Percentiles rank a stretch among this genome's conserved stretches.
Conservation (phyloP, 92 coral and sea anemone genomes). For the Isaurus tuberculatus region DNA sequence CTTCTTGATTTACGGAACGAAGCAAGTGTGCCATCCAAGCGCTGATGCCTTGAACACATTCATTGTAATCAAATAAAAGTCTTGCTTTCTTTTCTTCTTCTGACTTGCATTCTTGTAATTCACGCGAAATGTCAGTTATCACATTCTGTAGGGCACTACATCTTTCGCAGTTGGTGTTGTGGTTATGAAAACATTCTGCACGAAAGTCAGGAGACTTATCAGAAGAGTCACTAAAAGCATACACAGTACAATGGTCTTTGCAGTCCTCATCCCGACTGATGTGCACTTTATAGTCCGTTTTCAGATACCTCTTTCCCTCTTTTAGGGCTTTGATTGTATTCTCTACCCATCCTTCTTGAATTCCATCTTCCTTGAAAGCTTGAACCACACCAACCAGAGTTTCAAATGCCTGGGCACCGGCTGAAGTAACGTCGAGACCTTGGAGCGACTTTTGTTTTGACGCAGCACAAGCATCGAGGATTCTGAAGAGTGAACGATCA, state of each 20-base stretch:
- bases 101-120: slow-evolving; percentile 20
- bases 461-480: not conserved
- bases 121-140: slow-evolving; percentile 23
- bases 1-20: slow-evolving; percentile 46
- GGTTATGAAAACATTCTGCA: not conserved
- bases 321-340: not conserved
- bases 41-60: slow-evolving; percentile 25
- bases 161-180: slow-evolving; percentile 30
- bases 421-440: not conserved
- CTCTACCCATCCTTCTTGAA: not conserved
- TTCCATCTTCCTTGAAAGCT: not conserved
- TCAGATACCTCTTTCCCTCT: not conserved
- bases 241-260: not conserved
- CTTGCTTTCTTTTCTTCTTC: slow-evolving; percentile 41
- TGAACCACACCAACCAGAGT: not conserved
- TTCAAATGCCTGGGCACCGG: not conserved
- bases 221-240: not conserved
- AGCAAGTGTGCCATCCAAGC: slow-evolving; percentile 58
- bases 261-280: not conserved
- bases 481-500: not conserved
- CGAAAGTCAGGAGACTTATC: not conserved
- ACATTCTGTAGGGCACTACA: slow-evolving; percentile 52
- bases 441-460: not conserved
- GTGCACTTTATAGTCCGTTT: not conserved
- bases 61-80: slow-evolving; percentile 44